Base-by-base conservation (phyloP, 2,113 vertebrate genomes). In the Lepisosteus osseus region DNA sequence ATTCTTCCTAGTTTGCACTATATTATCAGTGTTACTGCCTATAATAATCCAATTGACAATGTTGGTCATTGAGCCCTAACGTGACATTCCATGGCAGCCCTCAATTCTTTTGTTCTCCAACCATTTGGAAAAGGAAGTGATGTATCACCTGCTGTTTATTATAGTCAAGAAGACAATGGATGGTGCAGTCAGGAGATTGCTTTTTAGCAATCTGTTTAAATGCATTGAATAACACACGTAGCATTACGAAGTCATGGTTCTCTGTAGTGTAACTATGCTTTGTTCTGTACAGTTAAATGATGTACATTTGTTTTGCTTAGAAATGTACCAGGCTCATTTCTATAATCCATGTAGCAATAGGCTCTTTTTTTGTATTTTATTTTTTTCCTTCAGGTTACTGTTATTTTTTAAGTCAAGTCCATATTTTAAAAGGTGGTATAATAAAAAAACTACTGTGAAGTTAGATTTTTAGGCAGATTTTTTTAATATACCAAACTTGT, bases 1-100 rank as follows among this genome's bases (percentile, higher is more conserved):
- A 86, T 93, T 93, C 90, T 89, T 91, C 94, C 94, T 95, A 94
- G 94, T 97, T 96, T 97, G 95, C 94, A 98, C 96, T 96, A 95
- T 94, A 89, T 93, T 91, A 95, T 97, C 95, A 97, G 93, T 97
- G 95, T 99, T 97, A 97, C 95, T 96, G 96, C 95, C 96, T 95
- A 92, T 89, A 91, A 92, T 86, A 85, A 79, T 81, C 91, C 83
- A 86, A 90, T 86, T 74, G 70, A 88, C 89, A 83, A 85, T 82
- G 84, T 79, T 77, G 78, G 73, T 79, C 66, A 74, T 90, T 88
- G 79, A 90, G 80, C 86, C 90, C 90, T 85, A 86, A 91, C 82
- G 86, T 87, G 87, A 93, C 91, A 92, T 91, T 92, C 90, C 91
- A 88, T 82, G 80, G 86, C 77, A 76, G 75, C 80, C 79, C 81